Evolutionary conservation across 2,113 vertebrate species (phyloP), one percentile per base, ranked within the genome.

Genomic region (Forbesichthys agassizii): DNA sequence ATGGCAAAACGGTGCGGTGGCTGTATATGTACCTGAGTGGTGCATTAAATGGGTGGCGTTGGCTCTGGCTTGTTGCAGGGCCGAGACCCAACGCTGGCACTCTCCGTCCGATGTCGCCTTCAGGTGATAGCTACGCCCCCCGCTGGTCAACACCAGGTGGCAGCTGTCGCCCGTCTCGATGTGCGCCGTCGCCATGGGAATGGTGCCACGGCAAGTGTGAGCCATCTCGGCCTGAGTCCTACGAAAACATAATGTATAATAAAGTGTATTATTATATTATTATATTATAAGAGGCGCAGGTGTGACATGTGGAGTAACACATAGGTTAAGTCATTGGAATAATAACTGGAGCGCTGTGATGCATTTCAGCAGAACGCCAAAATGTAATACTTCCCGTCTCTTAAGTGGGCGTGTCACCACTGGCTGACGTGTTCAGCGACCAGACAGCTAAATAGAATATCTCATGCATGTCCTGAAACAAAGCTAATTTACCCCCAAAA

Each of bases 151-250:
- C 75, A 98, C 90, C 5, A 99, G 92, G 77, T 96, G 94, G 66
- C 95, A 98, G 0, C 95, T 93, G 88, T 99, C 96, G 52, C 96
- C 97, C 0, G 91, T 93, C 55, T 96, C 96, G 0, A 99, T 95
- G 80, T 96, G 95, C 0, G 94, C 92, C 0, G 92, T 95, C 8
- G 94, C 95, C 80, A 99, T 71, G 81, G 95, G 95, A 87, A 99
- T 96, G 68, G 97, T 98, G 55, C 95, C 95, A 0, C 96, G 94
- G 74, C 96, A 98, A 3, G 96, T 98, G 92, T 99, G 96, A 5
- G 94, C 96, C 97, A 99, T 99, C 83, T 99, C 97, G 0, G 94
- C 96, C 85, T 98, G 95, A 0, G 95, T 99, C 92, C 97, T 99
- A 88, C 33, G 81, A 55, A 0, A n/a, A 78, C 56, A 48, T 46